Evolutionary conservation across 2,888 invertebrate genomes (phyloP), one percentile per base, ranked within the genome.

Genomic region (Latheticus oryzae): DNA sequence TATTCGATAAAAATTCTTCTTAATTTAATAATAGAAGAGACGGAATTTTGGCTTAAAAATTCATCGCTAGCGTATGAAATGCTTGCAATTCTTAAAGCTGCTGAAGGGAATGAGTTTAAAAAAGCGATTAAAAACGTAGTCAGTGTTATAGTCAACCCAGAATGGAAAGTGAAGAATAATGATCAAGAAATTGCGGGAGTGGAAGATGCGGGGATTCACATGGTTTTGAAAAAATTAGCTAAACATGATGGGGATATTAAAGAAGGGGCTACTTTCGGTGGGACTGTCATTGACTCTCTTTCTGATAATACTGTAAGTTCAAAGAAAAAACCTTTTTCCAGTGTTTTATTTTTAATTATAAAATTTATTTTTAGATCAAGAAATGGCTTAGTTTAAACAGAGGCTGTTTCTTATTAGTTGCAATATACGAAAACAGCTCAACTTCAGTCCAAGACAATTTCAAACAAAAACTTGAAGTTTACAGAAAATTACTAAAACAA

Each of bases 181-280:
- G 80, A 83, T 12, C 80, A 78, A 35, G 78, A 82, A 11, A 65
- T 80, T 3, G 65, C 78, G 5, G 87, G 87, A 0, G 82, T 92
- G 7, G 92, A 93, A 77, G 86, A 91, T 70, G 80, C 89, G 0
- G 92, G 90, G 5, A 80, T 91, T 55, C 91, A 92, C 76, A 85
- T 88, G 83, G 84, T 85, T 57, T 75, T 92, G 19, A 93, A 91
- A 72, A 91, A 90, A 77, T 78, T 93, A 7, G 84, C 90, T 7
- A 83, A 83, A 53, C 76, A 84, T 45, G 91, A 91, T 70, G 84
- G 84, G 5, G 76, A 79, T 23, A 55, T 66, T 1, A 69, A 77
- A 47, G 78, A 77, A 32, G 77, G 79, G 4, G 71, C 75, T 4
- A 84, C 85, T 1, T 85, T 91, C 58, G 87, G 88, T 0, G 78